Base-by-base conservation (phyloP, 2,113 vertebrate species). In the Paramisgurnus dabryanus region DNA sequence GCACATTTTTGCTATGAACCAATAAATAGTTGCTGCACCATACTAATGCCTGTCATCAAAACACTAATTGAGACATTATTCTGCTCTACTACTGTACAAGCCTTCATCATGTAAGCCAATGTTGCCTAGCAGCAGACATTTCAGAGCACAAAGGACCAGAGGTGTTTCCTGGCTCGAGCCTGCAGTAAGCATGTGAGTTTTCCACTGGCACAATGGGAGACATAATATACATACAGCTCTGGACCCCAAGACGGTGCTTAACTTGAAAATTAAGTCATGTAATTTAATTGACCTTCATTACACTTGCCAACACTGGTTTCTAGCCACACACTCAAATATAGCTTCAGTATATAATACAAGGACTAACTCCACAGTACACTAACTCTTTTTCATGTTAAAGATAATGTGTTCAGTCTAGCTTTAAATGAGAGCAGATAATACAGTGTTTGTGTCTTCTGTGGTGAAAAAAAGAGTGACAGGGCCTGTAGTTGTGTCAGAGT, bases 61-160 rank as follows among this genome's bases (percentile, higher is more conserved):
- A 85, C 79, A 86, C 64, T 84, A 88, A 88, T 85, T 82, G 87
- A 88, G 84, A 84, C 55, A 76, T 81, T 85, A 84, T 83, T 88
- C 78, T 76, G 79, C 85, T 76, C 79, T 85, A 76, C 83, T 78
- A 34, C 27, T 34, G 27, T 34, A 72, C 55, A 78, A 87, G 70
- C 80, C 80, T 86, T 85, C 81, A 68, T 78, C 67, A 83, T 83
- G 65, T 84, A 85, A 86, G 80, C 68, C 73, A 81, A 83, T 79
- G 87, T 88, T 88, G 87, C 87, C 79, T 82, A 82, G 87, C 85
- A 88, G 87, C 87, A 80, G 65, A 65, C 76, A 84, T 80, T 83
- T 85, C 80, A 66, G 79, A 81, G 82, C 79, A 55, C 82, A 74
- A 64, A 84, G 69, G 77, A 83, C 49, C 85, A 84, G 83, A 85